Conservation (phyloP, 2,797 vertebrate species). For the Pangasius larnaudii region DNA sequence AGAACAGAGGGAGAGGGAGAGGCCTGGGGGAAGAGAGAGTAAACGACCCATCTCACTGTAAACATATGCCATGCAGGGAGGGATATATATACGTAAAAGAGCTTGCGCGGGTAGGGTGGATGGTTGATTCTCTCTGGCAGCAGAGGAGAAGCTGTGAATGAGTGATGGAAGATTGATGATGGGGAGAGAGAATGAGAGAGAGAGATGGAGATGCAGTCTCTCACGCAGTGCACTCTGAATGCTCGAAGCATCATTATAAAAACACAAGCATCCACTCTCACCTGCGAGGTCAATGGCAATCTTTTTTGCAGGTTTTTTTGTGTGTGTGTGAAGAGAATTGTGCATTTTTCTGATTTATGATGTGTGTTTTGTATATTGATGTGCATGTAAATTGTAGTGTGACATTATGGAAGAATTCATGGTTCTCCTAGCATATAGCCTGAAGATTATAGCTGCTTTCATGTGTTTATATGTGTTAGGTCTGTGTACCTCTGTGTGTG, state of each 20-base stretch:
- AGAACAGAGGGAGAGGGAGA: constrained; percentile 10
- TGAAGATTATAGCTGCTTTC: not conserved
- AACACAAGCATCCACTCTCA: constrained; percentile 12
- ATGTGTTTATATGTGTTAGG: not conserved
- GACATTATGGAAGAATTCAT: not conserved
- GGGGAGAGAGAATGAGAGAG: constrained; percentile 19
- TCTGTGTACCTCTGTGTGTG: not conserved
- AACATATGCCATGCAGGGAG: constrained; percentile 30
- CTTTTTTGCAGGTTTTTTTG: constrained; percentile 19
- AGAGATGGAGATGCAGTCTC: constrained; percentile 34
- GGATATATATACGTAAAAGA: constrained; percentile 31
- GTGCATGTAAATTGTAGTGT: not conserved
- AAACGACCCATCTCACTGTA: constrained; percentile 34
- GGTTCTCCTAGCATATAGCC: not conserved
- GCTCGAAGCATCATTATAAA: constrained; percentile 41
- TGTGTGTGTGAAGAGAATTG: not conserved
- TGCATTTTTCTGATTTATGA: not conserved
- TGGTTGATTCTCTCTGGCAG: constrained; percentile 39
- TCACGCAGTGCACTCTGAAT: constrained; percentile 23
- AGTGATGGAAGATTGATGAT: constrained; percentile 28
- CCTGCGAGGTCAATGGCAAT: constrained; percentile 20
- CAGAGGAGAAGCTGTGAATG: constrained; percentile 45
- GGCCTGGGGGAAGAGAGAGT: constrained; percentile 8
- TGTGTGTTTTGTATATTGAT: not conserved
- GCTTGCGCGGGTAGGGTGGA: constrained; percentile 38